Evolutionary conservation across 2,113 vertebrate species (phyloP).

Genomic region (Genyomyrus donnyi): DNA sequence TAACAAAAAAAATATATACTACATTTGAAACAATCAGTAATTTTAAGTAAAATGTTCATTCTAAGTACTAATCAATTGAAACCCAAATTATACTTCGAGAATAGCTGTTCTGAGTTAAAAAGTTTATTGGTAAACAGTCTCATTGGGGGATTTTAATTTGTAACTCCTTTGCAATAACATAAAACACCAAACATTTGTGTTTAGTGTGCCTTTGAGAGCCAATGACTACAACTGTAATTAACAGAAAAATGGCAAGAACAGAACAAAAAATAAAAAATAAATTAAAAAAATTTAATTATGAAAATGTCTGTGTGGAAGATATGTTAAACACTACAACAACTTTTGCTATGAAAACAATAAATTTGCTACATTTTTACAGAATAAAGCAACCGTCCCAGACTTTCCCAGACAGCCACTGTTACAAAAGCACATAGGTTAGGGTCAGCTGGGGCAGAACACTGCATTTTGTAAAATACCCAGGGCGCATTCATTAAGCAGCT

Average conservation of each 20-base stretch:
- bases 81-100: too few species aligned
- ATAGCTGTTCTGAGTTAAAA: too few species aligned
- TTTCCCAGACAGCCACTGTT: conserved; percentile 46
- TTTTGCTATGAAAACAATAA: neutral
- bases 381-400: neutral
- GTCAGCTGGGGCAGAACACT: conserved; percentile 46
- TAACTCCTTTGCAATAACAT: too few species aligned
- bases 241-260: neutral
- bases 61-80: too few species aligned
- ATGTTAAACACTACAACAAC: neutral
- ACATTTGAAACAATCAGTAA: too few species aligned
- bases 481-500: neutral
- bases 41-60: too few species aligned
- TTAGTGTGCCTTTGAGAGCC: neutral
- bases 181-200: neutral
- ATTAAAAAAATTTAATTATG: neutral
- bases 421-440: conserved; percentile 45
- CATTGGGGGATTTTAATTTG: too few species aligned
- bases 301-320: neutral
- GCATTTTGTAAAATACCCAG: neutral
- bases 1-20: too few species aligned
- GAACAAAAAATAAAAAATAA: too few species aligned
- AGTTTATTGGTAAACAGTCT: too few species aligned
- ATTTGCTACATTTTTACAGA: neutral
- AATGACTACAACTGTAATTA: neutral